phyloP scores from a whole-genome alignment of 2,113 vertebrate genomes.

The Pteropus alecto region DNA sequence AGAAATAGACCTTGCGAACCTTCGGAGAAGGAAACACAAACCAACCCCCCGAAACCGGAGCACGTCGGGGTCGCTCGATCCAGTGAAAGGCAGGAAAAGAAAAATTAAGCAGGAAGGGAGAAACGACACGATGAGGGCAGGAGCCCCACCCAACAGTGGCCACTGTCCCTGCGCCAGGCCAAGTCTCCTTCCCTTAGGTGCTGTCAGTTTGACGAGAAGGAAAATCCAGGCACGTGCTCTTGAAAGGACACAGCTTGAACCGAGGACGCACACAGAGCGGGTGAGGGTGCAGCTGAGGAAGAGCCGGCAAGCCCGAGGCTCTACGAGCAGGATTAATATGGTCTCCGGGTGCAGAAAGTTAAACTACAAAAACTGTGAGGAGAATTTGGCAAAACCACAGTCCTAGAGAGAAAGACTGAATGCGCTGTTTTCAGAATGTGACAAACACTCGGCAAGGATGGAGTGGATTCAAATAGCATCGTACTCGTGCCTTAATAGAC shows the following conservation, averaged over 20 bases:
- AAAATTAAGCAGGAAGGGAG: not conserved
- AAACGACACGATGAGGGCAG: fast-evolving
- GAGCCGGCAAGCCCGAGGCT: not conserved
- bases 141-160: fast-evolving
- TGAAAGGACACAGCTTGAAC: not conserved
- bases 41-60: not conserved
- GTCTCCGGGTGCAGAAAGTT: fast-evolving
- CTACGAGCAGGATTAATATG: fast-evolving
- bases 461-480: not conserved
- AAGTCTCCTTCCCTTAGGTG: fast-evolving
- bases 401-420: not conserved
- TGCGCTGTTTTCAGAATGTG: not conserved
- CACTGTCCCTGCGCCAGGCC: fast-evolving
- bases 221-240: not conserved
- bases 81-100: not conserved
- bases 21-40: not conserved
- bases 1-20: not conserved
- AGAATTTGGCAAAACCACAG: not conserved
- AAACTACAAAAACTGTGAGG: not conserved
- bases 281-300: fast-evolving
- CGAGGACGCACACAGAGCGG: not conserved
- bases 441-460: not conserved
- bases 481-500: not conserved
- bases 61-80: fast-evolving
- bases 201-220: fast-evolving